Evolutionary conservation across 2,888 invertebrate genomes (phyloP), one percentile per base, ranked within the genome.

Genomic region (Augiades crinisus): DNA sequence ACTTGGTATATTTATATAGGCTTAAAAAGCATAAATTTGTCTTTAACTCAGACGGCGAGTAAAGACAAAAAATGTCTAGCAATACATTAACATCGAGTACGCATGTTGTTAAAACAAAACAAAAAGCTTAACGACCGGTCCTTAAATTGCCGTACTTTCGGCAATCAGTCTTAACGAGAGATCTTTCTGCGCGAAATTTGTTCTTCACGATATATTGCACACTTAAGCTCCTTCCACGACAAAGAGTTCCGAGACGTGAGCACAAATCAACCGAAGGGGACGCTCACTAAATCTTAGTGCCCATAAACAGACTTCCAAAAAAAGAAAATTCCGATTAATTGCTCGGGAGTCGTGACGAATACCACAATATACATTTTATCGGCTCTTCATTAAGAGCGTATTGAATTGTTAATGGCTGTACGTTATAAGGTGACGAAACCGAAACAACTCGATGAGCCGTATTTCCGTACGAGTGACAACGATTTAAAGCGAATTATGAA

Each of bases 361-460:
- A 72, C 70, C 75, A 76, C 82, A 76, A 80, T 87, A 83, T 82
- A 85, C 79, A 82, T 86, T 82, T 87, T 87, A 86, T 87, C 84
- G 70, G 74, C 72, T 85, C 81, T 79, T 85, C 83, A 88, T 87
- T 87, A 85, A 79, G 83, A 72, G 67, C 62, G 78, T 63, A 86
- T 83, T 87, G 87, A 83, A 84, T 78, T 78, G 79, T 87, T 86
- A 87, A 88, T 87, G 86, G 79, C 68, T 72, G 75, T 73, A 70
- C 70, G 66, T 81, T 84, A 79, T 81, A 77, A 78, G 72, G 84
- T 77, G 87, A 69, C 73, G 87, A 87, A 72, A 81, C 68, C 61
- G 68, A 76, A 82, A 82, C 76, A 74, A 63, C 75, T 72, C 72
- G 76, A 68, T 69, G 77, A 79, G 62, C 44, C 22, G 64, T 61